Evolutionary conservation across 2,113 vertebrate genomes (phyloP).

Genomic region (Lamprologus sp.): DNA sequence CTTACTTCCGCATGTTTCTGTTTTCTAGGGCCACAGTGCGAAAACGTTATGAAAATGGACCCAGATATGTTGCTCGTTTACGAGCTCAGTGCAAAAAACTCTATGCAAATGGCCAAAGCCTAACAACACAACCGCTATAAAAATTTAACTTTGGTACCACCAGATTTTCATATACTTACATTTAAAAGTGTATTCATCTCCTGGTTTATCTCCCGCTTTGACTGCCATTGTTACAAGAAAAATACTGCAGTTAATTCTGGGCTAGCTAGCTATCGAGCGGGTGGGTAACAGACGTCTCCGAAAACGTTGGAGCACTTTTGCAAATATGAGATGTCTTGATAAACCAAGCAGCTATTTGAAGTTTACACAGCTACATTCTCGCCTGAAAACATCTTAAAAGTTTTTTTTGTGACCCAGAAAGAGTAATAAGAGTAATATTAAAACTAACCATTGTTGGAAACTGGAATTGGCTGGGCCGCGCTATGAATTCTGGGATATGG

Average conservation of each 20-base stretch:
- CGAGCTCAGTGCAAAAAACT: not conserved
- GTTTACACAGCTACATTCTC: not conserved
- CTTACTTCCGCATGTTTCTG: not conserved
- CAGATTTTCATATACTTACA: not conserved
- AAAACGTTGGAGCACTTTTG: not conserved
- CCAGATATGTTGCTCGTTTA: not conserved
- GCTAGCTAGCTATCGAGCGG: not conserved
- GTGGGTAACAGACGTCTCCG: not conserved
- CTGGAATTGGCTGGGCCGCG: not conserved
- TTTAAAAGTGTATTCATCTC: not conserved
- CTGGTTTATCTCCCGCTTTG: not conserved
- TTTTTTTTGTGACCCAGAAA: not conserved
- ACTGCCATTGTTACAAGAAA: not conserved
- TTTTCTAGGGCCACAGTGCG: not conserved
- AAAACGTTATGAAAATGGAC: not conserved
- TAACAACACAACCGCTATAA: not conserved
- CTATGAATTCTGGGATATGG: not conserved
- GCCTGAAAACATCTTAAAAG: not conserved
- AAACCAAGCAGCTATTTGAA: not conserved
- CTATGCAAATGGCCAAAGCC: not conserved
- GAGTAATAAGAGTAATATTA: not conserved
- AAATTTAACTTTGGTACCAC: rapidly evolving
- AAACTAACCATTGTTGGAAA: not conserved
- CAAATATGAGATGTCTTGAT: not conserved
- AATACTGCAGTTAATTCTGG: not conserved